Base-by-base conservation (phyloP, 2,888 invertebrate species). In the Argyresthia goedartella region DNA sequence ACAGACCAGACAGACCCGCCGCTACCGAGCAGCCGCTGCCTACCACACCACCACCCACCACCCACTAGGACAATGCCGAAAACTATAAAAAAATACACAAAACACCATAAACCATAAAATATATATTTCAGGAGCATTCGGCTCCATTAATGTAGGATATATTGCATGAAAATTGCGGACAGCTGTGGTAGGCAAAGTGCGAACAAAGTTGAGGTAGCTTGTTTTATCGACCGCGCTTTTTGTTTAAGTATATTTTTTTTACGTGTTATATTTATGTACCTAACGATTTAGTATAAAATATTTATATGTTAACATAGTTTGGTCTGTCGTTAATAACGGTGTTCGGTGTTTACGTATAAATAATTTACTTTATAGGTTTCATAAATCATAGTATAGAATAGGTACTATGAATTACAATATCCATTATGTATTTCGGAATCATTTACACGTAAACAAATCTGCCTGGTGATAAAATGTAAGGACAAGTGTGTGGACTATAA, bases 401-500 rank as follows among this genome's bases (percentile, higher is more conserved):
- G 25, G 25, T 25, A 25, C 25, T 25, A 25, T 25, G 25, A 25
- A 25, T 25, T 25, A 25, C 25, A 25, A 25, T 25, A 25, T 25
- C 25, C 25, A 25, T 25, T 25, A 25, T 25, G 25, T 43, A 25
- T 16, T 48, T 57, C 50, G 62, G 49, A 58, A 50, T 60, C 57
- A 57, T 59, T 55, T 63, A 66, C 73, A 71, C 71, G 73, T 73
- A 73, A 73, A 72, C 68, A 57, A 54, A 55, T 25, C 33, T 48
- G 48, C 13, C 48, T 13, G 35, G 51, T 54, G 51, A 54, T 62
- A 58, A 59, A 59, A 15, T 35, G 13, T 13, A 48, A 48, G 14
- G 36, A 48, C n/a, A n/a, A n/a, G n/a, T n/a, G n/a, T n/a, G 48
- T 48, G 54, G 77, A 74, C 73, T 71, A 70, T 15, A 81, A 75